Conservation (phyloP, 2,113 vertebrate species). For the Brienomyrus brachyistius region DNA sequence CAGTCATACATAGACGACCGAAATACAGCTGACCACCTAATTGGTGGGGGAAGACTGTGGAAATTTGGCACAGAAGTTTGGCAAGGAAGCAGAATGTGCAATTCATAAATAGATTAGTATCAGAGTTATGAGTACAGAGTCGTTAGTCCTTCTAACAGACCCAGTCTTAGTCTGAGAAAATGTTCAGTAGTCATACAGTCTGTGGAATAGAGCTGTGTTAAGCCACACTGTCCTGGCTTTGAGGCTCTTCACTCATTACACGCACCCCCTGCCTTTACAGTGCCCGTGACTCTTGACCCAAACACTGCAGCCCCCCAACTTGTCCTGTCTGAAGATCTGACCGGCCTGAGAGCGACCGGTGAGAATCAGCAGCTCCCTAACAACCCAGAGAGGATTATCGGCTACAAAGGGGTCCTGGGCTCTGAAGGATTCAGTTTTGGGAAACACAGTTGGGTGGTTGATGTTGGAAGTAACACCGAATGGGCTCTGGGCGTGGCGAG, state of each 20-base stretch:
- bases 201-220: not conserved
- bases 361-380: slow-evolving; percentile 23
- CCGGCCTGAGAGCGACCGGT: not conserved
- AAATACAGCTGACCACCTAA: no score
- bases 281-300: slow-evolving; percentile 43
- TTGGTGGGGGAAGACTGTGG: no score
- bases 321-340: slow-evolving; percentile 45
- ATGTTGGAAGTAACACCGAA: slow-evolving; percentile 28
- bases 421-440: slow-evolving; percentile 43
- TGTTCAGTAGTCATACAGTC: not conserved
- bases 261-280: not conserved
- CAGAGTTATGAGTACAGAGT: not conserved
- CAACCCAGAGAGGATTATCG: slow-evolving; percentile 37
- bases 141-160: not conserved
- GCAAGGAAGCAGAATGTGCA: not conserved
- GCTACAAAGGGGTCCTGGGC: not conserved
- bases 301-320: slow-evolving; percentile 24
- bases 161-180: not conserved
- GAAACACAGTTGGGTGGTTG: slow-evolving; percentile 42
- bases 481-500: slow-evolving; percentile 30
- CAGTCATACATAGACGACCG: not conserved
- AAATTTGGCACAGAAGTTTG: not conserved
- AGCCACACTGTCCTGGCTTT: not conserved
- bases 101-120: not conserved
- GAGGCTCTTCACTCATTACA: not conserved